A percentile compares a stretch with the other conserved stretches of the same genome.
Conservation (phyloP, 1,140 invertebrate species). For the Teleopsis dalmanni region DNA sequence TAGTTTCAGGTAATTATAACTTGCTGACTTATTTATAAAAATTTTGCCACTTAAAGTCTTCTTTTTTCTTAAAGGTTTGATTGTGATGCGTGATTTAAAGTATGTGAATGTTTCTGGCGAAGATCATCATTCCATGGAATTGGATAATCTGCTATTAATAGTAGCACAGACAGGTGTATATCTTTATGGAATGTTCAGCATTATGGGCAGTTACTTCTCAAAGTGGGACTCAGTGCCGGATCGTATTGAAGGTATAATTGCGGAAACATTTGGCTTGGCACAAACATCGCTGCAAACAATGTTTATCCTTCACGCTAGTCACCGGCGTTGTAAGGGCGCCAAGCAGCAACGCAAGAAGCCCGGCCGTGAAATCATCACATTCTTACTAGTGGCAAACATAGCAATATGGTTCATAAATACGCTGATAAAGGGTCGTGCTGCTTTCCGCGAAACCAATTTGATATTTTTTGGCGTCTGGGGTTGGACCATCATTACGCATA, state of each 20-base stretch:
- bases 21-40: background rate
- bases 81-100: conserved; percentile 54
- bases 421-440: conserved; percentile 72
- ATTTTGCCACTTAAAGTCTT: background rate
- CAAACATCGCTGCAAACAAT: conserved; percentile 72
- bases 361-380: conserved; percentile 74
- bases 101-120: conserved; percentile 52
- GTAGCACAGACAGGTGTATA: conserved; percentile 83
- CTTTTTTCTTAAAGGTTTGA: conserved; percentile 48
- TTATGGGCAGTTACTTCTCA: conserved; percentile 70
- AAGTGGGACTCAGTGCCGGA: conserved; percentile 50
- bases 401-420: conserved; percentile 82
- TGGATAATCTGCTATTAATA: conserved; percentile 78
- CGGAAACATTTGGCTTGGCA: conserved; percentile 54
- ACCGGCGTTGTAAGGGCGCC: conserved; percentile 55
- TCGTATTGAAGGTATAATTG: conserved; percentile 49
- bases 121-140: conserved; percentile 53
- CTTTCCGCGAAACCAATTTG: conserved; percentile 69
- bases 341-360: conserved; percentile 62
- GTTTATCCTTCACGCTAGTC: conserved; percentile 77
- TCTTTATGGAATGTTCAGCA: conserved; percentile 80
- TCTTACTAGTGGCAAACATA: conserved; percentile 75
- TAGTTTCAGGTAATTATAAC: conserved; percentile 27
- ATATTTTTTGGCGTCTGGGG: conserved; percentile 74
- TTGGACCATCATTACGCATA: conserved; percentile 81